Evolutionary conservation across 2,113 vertebrate genomes (phyloP).

Genomic region (Alligator sinensis): DNA sequence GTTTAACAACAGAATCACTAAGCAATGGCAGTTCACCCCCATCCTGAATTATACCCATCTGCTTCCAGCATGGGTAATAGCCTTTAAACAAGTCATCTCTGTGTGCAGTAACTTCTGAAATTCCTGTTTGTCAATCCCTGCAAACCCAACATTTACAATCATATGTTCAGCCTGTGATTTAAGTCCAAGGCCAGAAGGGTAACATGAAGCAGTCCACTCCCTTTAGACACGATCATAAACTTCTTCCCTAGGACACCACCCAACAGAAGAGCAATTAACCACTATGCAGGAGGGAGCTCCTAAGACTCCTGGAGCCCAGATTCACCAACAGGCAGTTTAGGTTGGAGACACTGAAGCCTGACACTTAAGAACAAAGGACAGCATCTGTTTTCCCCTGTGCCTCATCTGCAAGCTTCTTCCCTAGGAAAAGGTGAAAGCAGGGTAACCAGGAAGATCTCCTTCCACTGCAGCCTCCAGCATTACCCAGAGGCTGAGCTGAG

Average conservation of each 20-base stretch:
- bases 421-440: too few species aligned
- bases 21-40: neutral
- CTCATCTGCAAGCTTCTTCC: too few species aligned
- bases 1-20: neutral
- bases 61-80: too few species aligned
- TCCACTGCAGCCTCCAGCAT: fast-evolving
- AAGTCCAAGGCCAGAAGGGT: neutral
- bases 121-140: too few species aligned
- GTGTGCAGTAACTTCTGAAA: too few species aligned
- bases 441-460: neutral
- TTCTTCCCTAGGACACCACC: neutral
- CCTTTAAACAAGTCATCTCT: too few species aligned
- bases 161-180: neutral
- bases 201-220: neutral
- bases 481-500: neutral
- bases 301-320: neutral
- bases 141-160: too few species aligned
- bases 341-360: neutral
- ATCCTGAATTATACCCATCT: neutral
- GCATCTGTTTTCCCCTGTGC: neutral
- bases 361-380: neutral
- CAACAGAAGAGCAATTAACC: too few species aligned
- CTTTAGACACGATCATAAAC: neutral
- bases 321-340: neutral
- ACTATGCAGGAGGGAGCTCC: neutral